Conservation (phyloP, 37 sponge, comb jelly and placozoan genomes). For the Tethya wilhelma region DNA sequence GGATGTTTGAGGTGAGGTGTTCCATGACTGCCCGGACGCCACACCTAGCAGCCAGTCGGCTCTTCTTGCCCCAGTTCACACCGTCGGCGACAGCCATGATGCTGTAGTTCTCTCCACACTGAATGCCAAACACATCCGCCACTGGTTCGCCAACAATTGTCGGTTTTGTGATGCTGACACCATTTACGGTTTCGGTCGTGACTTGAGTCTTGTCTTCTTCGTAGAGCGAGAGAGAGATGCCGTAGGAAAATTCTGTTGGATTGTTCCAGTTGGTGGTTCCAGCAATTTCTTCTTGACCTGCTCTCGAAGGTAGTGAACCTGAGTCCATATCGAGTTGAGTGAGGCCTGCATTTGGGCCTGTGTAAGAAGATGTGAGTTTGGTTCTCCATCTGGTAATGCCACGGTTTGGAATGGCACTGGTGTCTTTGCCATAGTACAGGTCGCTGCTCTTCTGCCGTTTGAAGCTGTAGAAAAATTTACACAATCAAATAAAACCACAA, state of each 20-base stretch:
- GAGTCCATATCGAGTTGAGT: slow-evolving; percentile 53
- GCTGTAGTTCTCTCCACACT: slow-evolving; percentile 56
- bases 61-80: slow-evolving; percentile 85
- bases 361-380: slow-evolving; percentile 55
- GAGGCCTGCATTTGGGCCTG: slow-evolving; percentile 84
- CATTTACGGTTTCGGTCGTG: background rate
- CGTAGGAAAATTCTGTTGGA: slow-evolving; percentile 75
- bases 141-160: slow-evolving; percentile 75
- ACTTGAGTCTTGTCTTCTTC: slow-evolving; percentile 58
- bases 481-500: too few relatives aligned
- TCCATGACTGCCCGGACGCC: slow-evolving; percentile 78
- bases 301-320: background rate
- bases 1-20: slow-evolving; percentile 25
- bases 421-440: slow-evolving; percentile 19
- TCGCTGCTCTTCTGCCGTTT: slow-evolving; percentile 20
- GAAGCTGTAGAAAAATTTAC: background rate
- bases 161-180: background rate
- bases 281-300: slow-evolving; percentile 18
- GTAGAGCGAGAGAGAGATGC: slow-evolving; percentile 86
- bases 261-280: slow-evolving; percentile 69
- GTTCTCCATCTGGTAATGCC: slow-evolving; percentile 21
- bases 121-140: slow-evolving; percentile 91
- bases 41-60: slow-evolving; percentile 86
- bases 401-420: slow-evolving; percentile 16
- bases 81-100: slow-evolving; percentile 91